phyloP scores from a whole-genome alignment of 2,797 vertebrate species.

The Phrynocephalus forsythii region DNA sequence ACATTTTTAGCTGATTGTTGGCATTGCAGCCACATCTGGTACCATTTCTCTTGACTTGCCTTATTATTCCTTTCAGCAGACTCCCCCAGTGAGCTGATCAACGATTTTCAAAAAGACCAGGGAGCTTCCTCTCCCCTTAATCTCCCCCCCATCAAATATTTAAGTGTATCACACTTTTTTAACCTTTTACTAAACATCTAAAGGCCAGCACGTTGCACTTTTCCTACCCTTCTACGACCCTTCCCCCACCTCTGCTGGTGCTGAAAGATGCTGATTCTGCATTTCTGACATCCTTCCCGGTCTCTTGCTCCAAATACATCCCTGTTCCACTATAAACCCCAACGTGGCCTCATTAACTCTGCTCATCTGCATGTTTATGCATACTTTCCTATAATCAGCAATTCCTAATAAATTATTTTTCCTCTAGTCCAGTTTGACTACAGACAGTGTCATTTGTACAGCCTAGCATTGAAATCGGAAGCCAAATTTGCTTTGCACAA shows the following conservation, averaged over 20 bases:
- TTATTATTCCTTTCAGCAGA: slow-evolving; percentile 67
- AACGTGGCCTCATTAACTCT: slow-evolving; percentile 21
- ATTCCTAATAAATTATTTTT: slow-evolving; percentile 1
- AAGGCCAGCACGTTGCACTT: slow-evolving; percentile 54
- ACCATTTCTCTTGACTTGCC: slow-evolving; percentile 71
- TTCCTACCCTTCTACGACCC: not conserved
- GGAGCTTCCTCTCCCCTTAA: slow-evolving; percentile 36
- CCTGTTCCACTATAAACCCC: slow-evolving; percentile 44
- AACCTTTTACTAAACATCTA: slow-evolving; percentile 52
- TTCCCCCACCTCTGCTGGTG: not conserved
- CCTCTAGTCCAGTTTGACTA: not conserved
- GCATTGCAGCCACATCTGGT: slow-evolving; percentile 77
- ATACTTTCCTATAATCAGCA: not conserved
- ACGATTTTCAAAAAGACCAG: slow-evolving; percentile 54
- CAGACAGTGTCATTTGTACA: not conserved
- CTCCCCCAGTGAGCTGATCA: slow-evolving; percentile 54
- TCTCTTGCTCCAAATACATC: slow-evolving; percentile 25
- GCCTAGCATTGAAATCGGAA: slow-evolving; percentile 7
- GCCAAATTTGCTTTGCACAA: not conserved
- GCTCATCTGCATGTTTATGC: slow-evolving; percentile 5
- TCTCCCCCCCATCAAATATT: not conserved
- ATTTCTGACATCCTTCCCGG: slow-evolving; percentile 38
- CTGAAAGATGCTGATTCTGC: slow-evolving; percentile 37
- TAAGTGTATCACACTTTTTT: slow-evolving; percentile 46
- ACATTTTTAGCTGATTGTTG: slow-evolving; percentile 73